Evolutionary conservation across 2,888 invertebrate species (phyloP).

Genomic region (Polymixis lichenea): DNA sequence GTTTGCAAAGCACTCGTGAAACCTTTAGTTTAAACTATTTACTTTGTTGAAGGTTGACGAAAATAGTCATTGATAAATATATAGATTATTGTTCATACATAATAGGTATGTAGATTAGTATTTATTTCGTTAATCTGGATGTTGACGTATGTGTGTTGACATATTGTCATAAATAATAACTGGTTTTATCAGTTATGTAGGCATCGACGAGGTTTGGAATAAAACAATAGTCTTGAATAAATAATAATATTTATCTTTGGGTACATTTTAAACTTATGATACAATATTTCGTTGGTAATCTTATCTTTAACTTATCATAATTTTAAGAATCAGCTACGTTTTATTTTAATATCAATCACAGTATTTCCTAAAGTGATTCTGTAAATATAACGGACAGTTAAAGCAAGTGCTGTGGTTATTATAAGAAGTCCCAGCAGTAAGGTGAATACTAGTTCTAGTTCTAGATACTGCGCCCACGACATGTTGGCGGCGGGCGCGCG

Average conservation of each 20-base stretch:
- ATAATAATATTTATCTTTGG: background rate
- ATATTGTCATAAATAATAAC: too few relatives aligned
- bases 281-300: background rate
- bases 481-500: slow-evolving; percentile 30
- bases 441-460: slow-evolving; percentile 63
- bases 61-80: too few relatives aligned
- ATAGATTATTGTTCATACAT: too few relatives aligned
- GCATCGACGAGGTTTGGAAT: background rate
- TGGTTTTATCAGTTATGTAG: background rate
- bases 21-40: too few relatives aligned
- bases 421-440: slow-evolving; percentile 25
- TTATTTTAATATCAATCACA: slow-evolving; percentile 5
- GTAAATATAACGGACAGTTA: slow-evolving; percentile 1
- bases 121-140: too few relatives aligned
- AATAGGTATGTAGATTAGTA: too few relatives aligned
- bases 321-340: slow-evolving; percentile 11
- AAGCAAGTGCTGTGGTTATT: background rate
- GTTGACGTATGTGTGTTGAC: too few relatives aligned
- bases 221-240: background rate
- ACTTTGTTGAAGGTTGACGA: too few relatives aligned
- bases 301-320: too few relatives aligned
- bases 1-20: too few relatives aligned
- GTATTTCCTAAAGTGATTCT: background rate
- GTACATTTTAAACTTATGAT: background rate
- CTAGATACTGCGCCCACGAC: slow-evolving; percentile 18